Percentiles rank a stretch among this genome's conserved stretches.
phyloP scores from a whole-genome alignment of 2,113 vertebrate genomes.

The Ictalurus punctatus region DNA sequence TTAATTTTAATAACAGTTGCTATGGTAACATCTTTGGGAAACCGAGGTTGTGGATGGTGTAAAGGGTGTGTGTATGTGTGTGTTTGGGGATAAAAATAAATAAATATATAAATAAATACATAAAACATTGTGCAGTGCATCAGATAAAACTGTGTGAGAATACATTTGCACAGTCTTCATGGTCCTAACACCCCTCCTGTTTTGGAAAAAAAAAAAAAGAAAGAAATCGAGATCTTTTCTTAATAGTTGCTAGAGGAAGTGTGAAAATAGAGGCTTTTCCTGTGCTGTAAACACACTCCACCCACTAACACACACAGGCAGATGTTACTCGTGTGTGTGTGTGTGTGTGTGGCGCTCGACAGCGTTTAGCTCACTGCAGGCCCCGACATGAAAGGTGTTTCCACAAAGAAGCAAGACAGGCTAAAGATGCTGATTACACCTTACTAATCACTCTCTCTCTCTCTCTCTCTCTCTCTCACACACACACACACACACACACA shows the following conservation, averaged over 20 bases:
- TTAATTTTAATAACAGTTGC: not conserved
- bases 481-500: constrained; percentile 1
- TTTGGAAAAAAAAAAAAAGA: not conserved
- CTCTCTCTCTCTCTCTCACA: not conserved
- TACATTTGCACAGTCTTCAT: not conserved
- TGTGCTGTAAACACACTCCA: constrained; percentile 15
- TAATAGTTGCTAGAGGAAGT: constrained; percentile 9
- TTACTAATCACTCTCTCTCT: not conserved
- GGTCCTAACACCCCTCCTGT: not conserved
- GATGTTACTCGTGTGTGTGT: not conserved
- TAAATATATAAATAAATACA: too few species aligned
- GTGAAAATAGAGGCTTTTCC: not conserved
- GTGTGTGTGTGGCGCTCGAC: not conserved
- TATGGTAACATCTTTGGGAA: not conserved
- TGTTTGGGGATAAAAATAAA: not conserved
- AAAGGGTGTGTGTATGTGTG: not conserved
- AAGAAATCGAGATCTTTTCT: not conserved
- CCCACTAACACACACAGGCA: not conserved
- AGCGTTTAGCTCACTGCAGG: not conserved
- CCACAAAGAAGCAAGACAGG: constrained; percentile 14
- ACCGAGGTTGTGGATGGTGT: not conserved
- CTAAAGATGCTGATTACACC: constrained; percentile 17
- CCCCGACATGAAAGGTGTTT: not conserved
- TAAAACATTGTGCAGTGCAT: not conserved
- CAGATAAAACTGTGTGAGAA: not conserved